Percentiles rank a stretch among this genome's conserved stretches.
Conservation (phyloP, 2,113 vertebrate species). For the Meleagris gallopavo region DNA sequence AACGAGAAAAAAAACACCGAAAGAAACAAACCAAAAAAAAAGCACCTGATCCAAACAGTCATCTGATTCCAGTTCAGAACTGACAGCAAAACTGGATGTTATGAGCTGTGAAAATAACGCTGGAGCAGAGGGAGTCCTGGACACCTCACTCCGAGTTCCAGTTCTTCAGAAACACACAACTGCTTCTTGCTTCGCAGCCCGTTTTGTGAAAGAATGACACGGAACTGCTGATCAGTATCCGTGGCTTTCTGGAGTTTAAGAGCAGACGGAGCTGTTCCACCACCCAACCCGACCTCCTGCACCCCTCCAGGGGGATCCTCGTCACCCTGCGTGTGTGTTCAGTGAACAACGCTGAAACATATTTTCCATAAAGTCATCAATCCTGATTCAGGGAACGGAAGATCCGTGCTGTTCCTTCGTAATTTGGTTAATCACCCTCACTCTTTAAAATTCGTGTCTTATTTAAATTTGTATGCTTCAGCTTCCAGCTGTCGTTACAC, state of each 20-base stretch:
- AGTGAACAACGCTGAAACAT: background rate
- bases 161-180: background rate
- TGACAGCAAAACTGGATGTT: background rate
- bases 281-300: background rate
- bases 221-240: background rate
- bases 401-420: background rate
- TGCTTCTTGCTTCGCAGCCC: background rate
- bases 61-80: accelerated
- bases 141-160: background rate
- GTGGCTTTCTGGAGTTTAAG: background rate
- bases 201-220: background rate
- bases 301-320: background rate
- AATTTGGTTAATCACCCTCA: background rate
- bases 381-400: background rate
- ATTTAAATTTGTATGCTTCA: background rate
- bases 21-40: background rate
- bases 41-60: background rate
- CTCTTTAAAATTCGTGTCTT: background rate
- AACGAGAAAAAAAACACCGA: background rate
- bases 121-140: background rate
- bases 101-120: background rate
- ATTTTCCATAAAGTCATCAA: slow-evolving; percentile 7
- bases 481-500: background rate
- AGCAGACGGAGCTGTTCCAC: background rate
- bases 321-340: background rate